Evolutionary conservation across 2,113 vertebrate genomes (phyloP).

Genomic region (Paramormyrops kingsleyae): DNA sequence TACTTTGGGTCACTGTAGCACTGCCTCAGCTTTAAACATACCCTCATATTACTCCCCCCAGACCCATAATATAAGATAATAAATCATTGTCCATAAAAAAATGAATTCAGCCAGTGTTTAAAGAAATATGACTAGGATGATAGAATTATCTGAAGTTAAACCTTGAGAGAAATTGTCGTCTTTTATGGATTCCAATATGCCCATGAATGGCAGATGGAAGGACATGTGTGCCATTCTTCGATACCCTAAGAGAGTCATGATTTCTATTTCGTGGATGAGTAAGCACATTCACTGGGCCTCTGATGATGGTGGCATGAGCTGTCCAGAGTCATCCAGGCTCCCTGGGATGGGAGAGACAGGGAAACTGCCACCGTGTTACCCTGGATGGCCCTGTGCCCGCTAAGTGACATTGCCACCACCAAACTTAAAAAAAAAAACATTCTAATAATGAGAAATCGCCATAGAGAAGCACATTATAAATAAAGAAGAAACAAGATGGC

Average conservation of each 20-base stretch:
- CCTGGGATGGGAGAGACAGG: constrained; percentile 16
- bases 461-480: neutral
- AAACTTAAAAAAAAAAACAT: neutral
- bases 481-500: neutral
- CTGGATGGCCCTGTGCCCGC: neutral
- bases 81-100: constrained; percentile 45
- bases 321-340: constrained; percentile 29
- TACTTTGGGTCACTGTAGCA: constrained; percentile 54
- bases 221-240: constrained; percentile 39
- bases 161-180: constrained; percentile 44
- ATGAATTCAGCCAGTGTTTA: constrained; percentile 32
- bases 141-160: constrained; percentile 51
- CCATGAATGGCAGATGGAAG: constrained; percentile 37
- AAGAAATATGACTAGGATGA: constrained; percentile 46
- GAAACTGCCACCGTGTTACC: no score
- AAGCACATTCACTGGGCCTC: constrained; percentile 45
- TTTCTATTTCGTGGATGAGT: constrained; percentile 59
- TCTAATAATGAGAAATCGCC: neutral
- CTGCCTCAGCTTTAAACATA: constrained; percentile 36
- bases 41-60: constrained; percentile 41
- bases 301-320: constrained; percentile 33
- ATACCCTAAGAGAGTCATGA: constrained; percentile 39
- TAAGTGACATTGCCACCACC: neutral
- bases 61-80: constrained; percentile 43
- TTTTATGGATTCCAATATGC: constrained; percentile 51